phyloP scores from a whole-genome alignment of 2,888 invertebrate species.

The Lamproptera curius region DNA sequence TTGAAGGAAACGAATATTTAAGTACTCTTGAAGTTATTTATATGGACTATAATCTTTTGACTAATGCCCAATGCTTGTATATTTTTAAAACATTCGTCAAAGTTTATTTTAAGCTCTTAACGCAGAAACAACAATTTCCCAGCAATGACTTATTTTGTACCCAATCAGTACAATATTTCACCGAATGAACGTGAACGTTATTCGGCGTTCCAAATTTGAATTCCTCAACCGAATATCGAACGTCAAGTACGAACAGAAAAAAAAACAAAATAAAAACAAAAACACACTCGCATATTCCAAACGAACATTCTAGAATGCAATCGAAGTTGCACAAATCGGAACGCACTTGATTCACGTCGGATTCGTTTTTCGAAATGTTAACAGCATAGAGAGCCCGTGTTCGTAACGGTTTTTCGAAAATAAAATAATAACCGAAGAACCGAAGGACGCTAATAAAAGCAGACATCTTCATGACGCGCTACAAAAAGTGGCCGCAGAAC shows the following conservation, averaged over 20 bases:
- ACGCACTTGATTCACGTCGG: background rate
- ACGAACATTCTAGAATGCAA: background rate
- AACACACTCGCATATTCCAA: background rate
- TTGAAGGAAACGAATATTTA: too few relatives aligned
- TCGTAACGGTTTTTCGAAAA: background rate
- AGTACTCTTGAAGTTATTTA: too few relatives aligned
- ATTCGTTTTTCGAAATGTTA: background rate
- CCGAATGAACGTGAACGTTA: too few relatives aligned
- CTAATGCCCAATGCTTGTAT: too few relatives aligned
- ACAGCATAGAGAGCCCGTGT: background rate
- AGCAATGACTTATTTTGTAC: too few relatives aligned
- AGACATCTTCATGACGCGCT: constrained; percentile 52
- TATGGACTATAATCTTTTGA: too few relatives aligned
- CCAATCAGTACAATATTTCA: too few relatives aligned
- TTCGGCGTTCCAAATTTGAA: too few relatives aligned
- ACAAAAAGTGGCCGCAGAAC: constrained; percentile 43
- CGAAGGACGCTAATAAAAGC: constrained; percentile 33
- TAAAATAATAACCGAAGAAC: constrained; percentile 18
- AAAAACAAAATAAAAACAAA: background rate
- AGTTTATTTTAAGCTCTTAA: too few relatives aligned
- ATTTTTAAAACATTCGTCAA: too few relatives aligned
- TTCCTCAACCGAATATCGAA: too few relatives aligned
- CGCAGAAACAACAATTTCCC: too few relatives aligned
- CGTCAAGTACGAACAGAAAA: background rate
- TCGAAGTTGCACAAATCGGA: background rate